Evolutionary conservation across 2,113 vertebrate genomes (phyloP).

Genomic region (Bombycilla garrulus): DNA sequence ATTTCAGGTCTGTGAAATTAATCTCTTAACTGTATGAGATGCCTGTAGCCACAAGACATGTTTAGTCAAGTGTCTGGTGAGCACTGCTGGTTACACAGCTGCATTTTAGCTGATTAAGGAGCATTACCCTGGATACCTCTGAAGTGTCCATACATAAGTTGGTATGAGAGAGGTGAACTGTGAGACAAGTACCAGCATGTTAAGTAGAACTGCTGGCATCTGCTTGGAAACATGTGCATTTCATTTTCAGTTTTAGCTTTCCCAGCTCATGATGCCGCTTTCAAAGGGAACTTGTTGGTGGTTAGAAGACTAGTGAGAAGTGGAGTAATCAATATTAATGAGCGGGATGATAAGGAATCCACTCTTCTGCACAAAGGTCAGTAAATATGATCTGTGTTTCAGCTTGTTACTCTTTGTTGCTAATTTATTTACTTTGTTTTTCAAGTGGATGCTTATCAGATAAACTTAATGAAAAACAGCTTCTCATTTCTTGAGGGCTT

Average conservation of each 20-base stretch:
- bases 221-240: neutral
- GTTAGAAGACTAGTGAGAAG: constrained; percentile 75
- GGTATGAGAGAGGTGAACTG: neutral
- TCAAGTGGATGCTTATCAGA: constrained; percentile 13
- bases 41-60: neutral
- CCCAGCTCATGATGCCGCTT: constrained; percentile 77
- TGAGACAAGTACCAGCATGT: neutral
- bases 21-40: neutral
- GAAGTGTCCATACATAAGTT: neutral
- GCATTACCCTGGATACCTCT: neutral
- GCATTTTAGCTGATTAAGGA: neutral
- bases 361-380: constrained; percentile 81
- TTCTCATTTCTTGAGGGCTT: neutral
- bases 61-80: neutral
- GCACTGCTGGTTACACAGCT: neutral
- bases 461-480: neutral
- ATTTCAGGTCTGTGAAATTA: neutral
- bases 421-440: constrained; percentile 18
- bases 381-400: neutral
- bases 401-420: neutral
- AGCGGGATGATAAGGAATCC: constrained; percentile 74
- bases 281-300: constrained; percentile 71
- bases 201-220: neutral
- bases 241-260: constrained; percentile 74
- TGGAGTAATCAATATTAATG: constrained; percentile 78